A percentile compares a stretch with the other conserved stretches of the same genome.
phyloP scores from a whole-genome alignment of 2,797 vertebrate species.

The Diglossa cyanea region DNA sequence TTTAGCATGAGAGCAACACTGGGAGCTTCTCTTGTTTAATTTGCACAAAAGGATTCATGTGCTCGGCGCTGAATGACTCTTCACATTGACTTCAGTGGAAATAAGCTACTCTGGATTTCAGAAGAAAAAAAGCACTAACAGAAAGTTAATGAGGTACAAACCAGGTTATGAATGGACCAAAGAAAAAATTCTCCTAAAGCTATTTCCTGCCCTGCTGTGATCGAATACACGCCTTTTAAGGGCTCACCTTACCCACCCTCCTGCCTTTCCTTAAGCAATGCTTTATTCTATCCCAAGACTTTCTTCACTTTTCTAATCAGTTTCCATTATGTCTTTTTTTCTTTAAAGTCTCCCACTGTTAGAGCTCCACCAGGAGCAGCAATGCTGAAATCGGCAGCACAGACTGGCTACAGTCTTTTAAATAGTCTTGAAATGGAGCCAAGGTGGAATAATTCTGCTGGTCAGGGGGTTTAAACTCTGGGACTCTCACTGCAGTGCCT shows the following conservation, averaged over 20 bases:
- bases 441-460: constrained; percentile 8
- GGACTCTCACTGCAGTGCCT: neutral
- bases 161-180: constrained; percentile 60
- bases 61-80: neutral
- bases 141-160: constrained; percentile 68
- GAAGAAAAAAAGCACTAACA: constrained; percentile 49
- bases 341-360: constrained; percentile 47
- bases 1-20: neutral
- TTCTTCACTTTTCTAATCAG: constrained; percentile 54
- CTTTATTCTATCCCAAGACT: constrained; percentile 25
- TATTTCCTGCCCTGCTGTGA: constrained; percentile 63
- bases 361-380: constrained; percentile 44
- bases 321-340: constrained; percentile 55
- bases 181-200: constrained; percentile 52
- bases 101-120: constrained; percentile 29
- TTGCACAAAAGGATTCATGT: neutral
- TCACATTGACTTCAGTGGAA: constrained; percentile 37
- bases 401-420: neutral
- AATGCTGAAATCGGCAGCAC: neutral
- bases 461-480: neutral
- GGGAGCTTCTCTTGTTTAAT: neutral
- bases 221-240: constrained; percentile 16
- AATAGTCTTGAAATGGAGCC: constrained; percentile 31
- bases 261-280: neutral
- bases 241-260: neutral